phyloP scores from a whole-genome alignment of 35 echinoderm and acorn worm genomes.

The Lytechinus variegatus region DNA sequence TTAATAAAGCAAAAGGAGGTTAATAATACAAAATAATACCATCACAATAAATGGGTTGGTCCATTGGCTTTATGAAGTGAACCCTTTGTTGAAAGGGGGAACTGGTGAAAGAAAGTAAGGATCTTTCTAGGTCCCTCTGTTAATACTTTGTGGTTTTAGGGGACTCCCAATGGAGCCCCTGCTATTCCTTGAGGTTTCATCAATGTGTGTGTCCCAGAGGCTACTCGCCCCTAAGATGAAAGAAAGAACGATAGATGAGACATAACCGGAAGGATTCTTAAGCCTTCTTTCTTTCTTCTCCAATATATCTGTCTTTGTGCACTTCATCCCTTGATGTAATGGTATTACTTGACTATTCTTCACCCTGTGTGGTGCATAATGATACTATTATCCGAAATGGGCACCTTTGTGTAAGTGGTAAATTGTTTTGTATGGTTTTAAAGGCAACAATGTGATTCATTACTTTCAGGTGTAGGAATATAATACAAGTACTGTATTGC shows the following conservation, averaged over 20 bases:
- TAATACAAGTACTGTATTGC: no score
- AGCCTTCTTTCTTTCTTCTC: not conserved
- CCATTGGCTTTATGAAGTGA: slow-evolving; percentile 2
- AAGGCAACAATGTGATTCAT: no score
- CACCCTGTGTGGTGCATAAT: not conserved
- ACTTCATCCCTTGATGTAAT: not conserved
- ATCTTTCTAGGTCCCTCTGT: not conserved
- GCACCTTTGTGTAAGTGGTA: not conserved
- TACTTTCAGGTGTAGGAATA: no score
- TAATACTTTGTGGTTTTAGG: not conserved
- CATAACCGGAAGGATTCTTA: not conserved
- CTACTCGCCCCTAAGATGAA: not conserved
- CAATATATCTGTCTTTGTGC: not conserved
- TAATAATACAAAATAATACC: slow-evolving; percentile 7
- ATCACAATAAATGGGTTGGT: slow-evolving; percentile 10
- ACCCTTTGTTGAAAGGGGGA: not conserved
- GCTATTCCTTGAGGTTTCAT: not conserved
- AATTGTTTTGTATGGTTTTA: no score
- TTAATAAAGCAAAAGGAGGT: not conserved
- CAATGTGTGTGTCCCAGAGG: slow-evolving; percentile 8
- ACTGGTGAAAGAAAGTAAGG: not conserved
- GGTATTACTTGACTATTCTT: not conserved
- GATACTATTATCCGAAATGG: not conserved
- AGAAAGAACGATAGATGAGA: not conserved
- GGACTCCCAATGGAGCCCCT: not conserved